Base-by-base conservation (phyloP, 2,797 vertebrate species). In the Sebastes elongatus region DNA sequence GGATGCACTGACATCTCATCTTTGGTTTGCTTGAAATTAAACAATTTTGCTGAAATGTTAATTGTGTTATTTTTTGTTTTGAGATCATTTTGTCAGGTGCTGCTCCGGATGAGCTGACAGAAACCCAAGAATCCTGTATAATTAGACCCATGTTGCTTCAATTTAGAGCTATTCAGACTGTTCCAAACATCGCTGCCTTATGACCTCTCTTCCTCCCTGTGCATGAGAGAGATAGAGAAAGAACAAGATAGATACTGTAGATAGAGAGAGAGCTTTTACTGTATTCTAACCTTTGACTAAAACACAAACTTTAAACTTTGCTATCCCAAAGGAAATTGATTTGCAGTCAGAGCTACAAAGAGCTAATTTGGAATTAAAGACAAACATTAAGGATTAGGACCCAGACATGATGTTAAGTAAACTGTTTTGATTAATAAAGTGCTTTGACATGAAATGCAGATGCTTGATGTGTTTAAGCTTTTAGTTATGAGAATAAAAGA, bases 81-180 rank as follows among this genome's bases (percentile, higher is more conserved):
- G 4, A 59, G 62, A 32, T 10, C 16, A 56, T 80, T 88, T 84
- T 81, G 81, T 73, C 73, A 82, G 80, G 66, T 79, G 86, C 59
- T 82, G 68, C 22, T 78, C 68, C 18, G 57, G 71, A 78, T 74
- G 68, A 14, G 10, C 56, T 71, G 67, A 73, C 55, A 74, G 38
- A 63, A 81, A 79, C 49, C 71, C 64, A 80, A 71, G 61, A 85
- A 83, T 72, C 62, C 60, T 14, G 57, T 63, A 10, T 82, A 87
- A 94, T 92, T 82, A 82, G 63, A 80, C 11, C 49, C 88, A 91
- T 82, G 78, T 78, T 88, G 85, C 82, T 90, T 89, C 63, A 84
- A 72, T 92, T 93, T 88, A 79, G 30, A 74, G 53, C n/a, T 76
- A 86, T 71, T 83, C 64, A 66, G 83, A 71, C 69, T 68, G 60